Evolutionary conservation across 2,113 vertebrate genomes (phyloP).

Genomic region (Protobothrops mucrosquamatus): DNA sequence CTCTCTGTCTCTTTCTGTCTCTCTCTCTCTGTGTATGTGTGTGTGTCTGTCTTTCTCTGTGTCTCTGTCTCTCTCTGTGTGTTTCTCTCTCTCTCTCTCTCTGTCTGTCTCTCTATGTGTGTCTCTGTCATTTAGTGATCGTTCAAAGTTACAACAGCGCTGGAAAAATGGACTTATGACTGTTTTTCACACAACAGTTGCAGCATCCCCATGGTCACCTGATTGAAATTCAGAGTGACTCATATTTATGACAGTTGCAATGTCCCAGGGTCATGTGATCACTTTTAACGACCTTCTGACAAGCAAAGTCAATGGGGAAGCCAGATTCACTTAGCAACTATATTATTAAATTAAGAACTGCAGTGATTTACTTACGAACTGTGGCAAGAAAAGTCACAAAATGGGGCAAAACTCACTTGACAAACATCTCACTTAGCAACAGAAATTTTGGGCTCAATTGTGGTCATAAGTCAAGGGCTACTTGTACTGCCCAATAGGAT

Average conservation of each 20-base stretch:
- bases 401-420: neutral
- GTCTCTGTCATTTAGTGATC: neutral
- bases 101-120: too few relatives aligned
- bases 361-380: neutral
- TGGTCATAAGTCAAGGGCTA: neutral
- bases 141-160: neutral
- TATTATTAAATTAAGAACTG: neutral
- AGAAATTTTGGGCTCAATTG: neutral
- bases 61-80: too few relatives aligned
- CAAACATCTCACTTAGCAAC: neutral
- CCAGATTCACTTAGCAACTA: neutral
- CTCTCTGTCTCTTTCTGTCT: too few relatives aligned
- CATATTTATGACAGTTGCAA: neutral
- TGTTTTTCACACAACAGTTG: neutral
- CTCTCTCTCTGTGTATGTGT: accelerated
- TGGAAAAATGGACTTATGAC: neutral
- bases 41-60: too few relatives aligned
- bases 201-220: neutral
- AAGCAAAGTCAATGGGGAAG: neutral
- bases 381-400: neutral
- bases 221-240: neutral
- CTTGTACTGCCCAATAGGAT: neutral
- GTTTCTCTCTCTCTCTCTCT: neutral
- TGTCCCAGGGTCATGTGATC: neutral
- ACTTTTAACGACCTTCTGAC: neutral